Base-by-base conservation (phyloP, 2,113 vertebrate genomes). In the Ceyx melanurus region DNA sequence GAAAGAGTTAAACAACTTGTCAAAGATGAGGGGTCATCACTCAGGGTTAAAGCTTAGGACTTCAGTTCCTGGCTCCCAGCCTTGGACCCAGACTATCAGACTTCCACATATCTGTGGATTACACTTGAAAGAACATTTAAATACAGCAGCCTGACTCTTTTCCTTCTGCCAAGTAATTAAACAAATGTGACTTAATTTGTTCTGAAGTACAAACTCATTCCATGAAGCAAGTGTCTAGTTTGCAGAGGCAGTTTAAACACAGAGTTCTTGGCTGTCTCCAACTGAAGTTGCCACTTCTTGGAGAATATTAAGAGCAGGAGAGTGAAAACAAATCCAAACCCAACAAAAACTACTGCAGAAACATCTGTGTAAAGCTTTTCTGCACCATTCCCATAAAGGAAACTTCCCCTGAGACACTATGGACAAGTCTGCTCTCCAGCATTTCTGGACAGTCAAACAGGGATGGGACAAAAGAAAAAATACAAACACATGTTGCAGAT, bases 111-210 rank as follows among this genome's bases (percentile, higher is more conserved):
- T 81, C 90, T 91, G 19, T 72, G 72, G 72, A 95, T 90, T 83
- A 81, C 40, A 88, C 68, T 88, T 74, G 86, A 86, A 88, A 90
- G 92, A 83, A 88, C 72, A 67, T 8, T 67, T 37, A 95, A 72
- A 91, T 71, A 78, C 62, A 94, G 73, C 65, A 43, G 28, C 60
- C 46, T 43, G 56, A 62, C 35, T 81, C 28, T 45, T 58, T 62
- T 82, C 70, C 68, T 88, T 71, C 92, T 88, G 92, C 29, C 60
- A 82, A 83, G 88, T 71, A 91, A 93, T 93, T 93, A 78, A 68
- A 79, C 35, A 89, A 76, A 89, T 73, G 56, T 35, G 48, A 79
- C 48, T 84, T 75, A 29, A 79, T 92, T 90, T 82, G 81, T 70
- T 84, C 78, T 89, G 81, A 92, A 94, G 75, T 10, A 91, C 42